Conservation (phyloP, 2,113 vertebrate species). For the Hippocampus mohnikei region DNA sequence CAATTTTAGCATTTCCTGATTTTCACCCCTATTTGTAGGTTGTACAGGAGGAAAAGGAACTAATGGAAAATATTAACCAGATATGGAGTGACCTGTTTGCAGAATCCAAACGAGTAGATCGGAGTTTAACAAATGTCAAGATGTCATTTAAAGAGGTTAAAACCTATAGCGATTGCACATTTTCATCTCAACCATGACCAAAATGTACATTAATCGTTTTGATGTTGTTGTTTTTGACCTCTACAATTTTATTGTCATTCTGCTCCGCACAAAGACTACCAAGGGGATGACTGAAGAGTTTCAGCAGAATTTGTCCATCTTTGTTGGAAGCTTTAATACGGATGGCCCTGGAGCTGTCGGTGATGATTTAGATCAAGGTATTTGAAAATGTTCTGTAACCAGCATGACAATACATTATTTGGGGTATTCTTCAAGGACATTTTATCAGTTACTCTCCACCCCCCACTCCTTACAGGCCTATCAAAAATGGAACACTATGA, state of each 20-base stretch:
- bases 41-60: constrained; percentile 70
- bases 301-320: constrained; percentile 70
- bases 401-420: not conserved
- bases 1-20: not conserved
- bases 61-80: constrained; percentile 63
- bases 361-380: constrained; percentile 88
- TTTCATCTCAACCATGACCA: not conserved
- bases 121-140: constrained; percentile 78
- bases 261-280: constrained; percentile 72
- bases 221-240: no score
- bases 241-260: not conserved
- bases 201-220: not conserved
- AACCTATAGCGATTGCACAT: not conserved
- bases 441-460: not conserved
- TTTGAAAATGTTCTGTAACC: not conserved
- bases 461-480: constrained; percentile 68
- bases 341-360: constrained; percentile 87
- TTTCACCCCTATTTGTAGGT: constrained; percentile 61
- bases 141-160: constrained; percentile 82
- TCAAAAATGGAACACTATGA: constrained; percentile 76
- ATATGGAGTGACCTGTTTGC: constrained; percentile 77
- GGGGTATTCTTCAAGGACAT: not conserved
- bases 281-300: constrained; percentile 74
- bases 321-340: constrained; percentile 75
- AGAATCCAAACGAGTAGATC: constrained; percentile 77